Conservation (phyloP, 2,888 invertebrate species). For the Syrista parreyssii region DNA sequence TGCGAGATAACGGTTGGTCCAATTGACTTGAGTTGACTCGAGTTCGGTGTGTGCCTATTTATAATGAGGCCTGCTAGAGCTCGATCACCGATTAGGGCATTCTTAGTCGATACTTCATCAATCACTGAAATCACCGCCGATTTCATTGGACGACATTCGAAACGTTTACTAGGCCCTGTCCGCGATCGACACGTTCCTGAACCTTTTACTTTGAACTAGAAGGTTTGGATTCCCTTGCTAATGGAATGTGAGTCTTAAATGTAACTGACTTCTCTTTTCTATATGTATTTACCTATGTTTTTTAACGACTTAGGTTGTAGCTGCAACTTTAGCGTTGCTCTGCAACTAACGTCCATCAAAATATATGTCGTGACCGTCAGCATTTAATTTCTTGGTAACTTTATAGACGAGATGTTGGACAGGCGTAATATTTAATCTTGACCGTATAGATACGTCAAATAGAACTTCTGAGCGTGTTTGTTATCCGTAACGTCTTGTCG, state of each 20-base stretch:
- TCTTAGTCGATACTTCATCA: slow-evolving; percentile 56
- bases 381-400: background rate
- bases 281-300: background rate
- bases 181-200: background rate
- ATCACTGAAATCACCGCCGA: slow-evolving; percentile 44
- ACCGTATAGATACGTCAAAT: background rate
- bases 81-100: slow-evolving; percentile 61
- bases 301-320: background rate
- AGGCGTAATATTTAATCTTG: background rate
- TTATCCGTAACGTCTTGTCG: background rate
- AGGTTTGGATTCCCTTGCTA: background rate
- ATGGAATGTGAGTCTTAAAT: background rate
- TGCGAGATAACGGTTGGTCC: slow-evolving; percentile 44
- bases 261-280: background rate
- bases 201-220: background rate
- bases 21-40: slow-evolving; percentile 20
- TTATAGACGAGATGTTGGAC: background rate
- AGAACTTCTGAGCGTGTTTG: background rate
- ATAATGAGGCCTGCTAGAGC: slow-evolving; percentile 52
- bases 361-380: background rate
- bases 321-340: background rate
- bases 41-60: slow-evolving; percentile 33
- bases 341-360: background rate
- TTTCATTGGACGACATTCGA: background rate
- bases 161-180: background rate